A percentile compares a stretch with the other conserved stretches of the same genome.
Evolutionary conservation across 2,888 invertebrate species (phyloP).

Genomic region (Epiblema foenella): DNA sequence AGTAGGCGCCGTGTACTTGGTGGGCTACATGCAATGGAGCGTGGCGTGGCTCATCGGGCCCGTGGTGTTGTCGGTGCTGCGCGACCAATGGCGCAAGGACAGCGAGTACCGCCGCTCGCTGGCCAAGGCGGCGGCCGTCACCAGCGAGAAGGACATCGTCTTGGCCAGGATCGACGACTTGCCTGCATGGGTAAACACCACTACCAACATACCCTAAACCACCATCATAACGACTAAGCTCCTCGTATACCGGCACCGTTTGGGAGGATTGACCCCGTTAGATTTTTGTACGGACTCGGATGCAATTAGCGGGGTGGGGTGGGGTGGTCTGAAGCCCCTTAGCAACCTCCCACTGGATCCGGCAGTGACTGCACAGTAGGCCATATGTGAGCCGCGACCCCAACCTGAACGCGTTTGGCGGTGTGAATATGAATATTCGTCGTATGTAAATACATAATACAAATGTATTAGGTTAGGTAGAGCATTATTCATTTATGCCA

Average conservation of each 20-base stretch:
- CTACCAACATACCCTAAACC: background rate
- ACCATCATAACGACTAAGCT: background rate
- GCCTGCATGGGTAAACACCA: slow-evolving; percentile 93
- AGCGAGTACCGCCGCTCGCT: slow-evolving; percentile 89
- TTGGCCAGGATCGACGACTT: slow-evolving; percentile 94
- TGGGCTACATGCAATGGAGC: slow-evolving; percentile 94
- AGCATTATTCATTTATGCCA: too few relatives aligned
- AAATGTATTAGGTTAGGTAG: too few relatives aligned
- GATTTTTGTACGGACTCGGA: too few relatives aligned
- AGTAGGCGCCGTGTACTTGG: slow-evolving; percentile 90
- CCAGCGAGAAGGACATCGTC: slow-evolving; percentile 94
- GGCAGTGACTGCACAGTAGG: too few relatives aligned
- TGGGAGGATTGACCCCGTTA: too few relatives aligned
- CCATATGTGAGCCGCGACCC: too few relatives aligned
- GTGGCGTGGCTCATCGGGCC: slow-evolving; percentile 94
- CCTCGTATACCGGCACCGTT: background rate
- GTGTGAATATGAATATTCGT: background rate
- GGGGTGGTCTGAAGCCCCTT: too few relatives aligned
- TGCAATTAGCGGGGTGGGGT: too few relatives aligned
- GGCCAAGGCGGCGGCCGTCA: slow-evolving; percentile 90
- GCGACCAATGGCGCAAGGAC: slow-evolving; percentile 91
- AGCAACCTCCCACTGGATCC: too few relatives aligned
- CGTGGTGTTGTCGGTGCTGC: slow-evolving; percentile 90
- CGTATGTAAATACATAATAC: too few relatives aligned
- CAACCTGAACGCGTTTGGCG: background rate